phyloP scores from a whole-genome alignment of 2,113 vertebrate species.

The Pitta sordida region DNA sequence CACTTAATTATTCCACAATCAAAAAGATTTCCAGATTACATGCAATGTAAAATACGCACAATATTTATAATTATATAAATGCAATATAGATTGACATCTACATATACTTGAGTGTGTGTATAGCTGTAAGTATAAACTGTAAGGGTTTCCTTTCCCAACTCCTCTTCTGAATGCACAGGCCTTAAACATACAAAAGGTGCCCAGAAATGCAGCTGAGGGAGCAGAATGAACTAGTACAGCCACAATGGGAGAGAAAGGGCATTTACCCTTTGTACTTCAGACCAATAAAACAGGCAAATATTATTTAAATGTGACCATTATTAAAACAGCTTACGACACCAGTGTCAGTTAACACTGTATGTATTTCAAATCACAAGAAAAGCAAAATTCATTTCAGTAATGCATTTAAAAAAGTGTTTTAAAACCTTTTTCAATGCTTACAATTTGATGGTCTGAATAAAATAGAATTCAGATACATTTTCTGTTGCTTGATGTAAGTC shows the following conservation, averaged over 20 bases:
- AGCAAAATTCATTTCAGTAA: neutral
- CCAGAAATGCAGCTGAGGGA: neutral
- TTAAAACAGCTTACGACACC: neutral
- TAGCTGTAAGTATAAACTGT: neutral
- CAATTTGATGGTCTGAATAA: neutral
- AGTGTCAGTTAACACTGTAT: neutral
- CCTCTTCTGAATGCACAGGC: fast-evolving
- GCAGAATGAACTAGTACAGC: neutral
- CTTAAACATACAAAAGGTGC: neutral
- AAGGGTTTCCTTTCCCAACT: neutral
- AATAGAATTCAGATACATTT: neutral
- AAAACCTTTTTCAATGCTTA: neutral
- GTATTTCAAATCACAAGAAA: neutral
- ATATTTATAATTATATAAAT: neutral
- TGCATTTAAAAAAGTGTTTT: neutral
- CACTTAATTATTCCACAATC: neutral
- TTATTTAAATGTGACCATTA: neutral
- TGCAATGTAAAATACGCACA: neutral
- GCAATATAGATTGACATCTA: neutral
- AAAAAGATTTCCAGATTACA: neutral
- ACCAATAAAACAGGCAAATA: neutral
- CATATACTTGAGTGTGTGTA: neutral
- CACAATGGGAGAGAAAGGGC: neutral
- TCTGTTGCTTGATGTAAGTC: neutral
- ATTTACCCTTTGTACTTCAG: neutral